These are phyloP conservation scores for Salvelinus fontinalis DNA, from an alignment of 2,113 vertebrate genomes.

Conservation along the genomic window DNA sequence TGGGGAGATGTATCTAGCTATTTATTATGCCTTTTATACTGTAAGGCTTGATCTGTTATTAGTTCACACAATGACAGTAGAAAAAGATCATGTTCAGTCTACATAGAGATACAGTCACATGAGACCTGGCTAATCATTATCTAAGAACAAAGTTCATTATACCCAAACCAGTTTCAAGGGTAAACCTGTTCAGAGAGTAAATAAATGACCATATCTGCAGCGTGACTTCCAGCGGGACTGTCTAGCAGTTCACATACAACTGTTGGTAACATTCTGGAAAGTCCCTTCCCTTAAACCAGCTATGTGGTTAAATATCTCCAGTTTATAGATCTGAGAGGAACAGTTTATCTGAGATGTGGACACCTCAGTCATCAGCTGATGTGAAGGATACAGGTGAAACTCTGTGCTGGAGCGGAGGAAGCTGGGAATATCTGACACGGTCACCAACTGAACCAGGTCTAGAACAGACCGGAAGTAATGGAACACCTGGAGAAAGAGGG, in stretches of 20 bases:
- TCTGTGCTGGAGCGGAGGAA: slow-evolving; percentile 78
- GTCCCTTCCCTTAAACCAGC: not conserved
- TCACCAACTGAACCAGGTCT: slow-evolving; percentile 85
- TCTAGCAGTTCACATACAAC: not conserved
- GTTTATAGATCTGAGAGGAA: too few relatives aligned
- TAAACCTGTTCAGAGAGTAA: not conserved
- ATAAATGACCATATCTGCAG: not conserved
- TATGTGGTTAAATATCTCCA: not conserved
- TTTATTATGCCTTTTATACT: not conserved
- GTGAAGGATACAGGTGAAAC: slow-evolving; percentile 92
- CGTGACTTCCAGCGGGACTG: not conserved
- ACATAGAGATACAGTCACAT: not conserved
- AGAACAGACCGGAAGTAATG: slow-evolving; percentile 86
- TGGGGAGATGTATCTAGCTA: not conserved
- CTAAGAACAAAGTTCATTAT: not conserved
- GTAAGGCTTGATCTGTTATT: too few relatives aligned
- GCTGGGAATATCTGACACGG: slow-evolving; percentile 82
- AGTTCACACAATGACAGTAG: too few relatives aligned
- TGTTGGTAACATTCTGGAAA: not conserved
- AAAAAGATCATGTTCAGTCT: not conserved
- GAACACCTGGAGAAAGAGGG: slow-evolving; percentile 77
- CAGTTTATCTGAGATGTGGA: not conserved
- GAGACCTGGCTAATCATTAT: slow-evolving; percentile 2
- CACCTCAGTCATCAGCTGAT: not conserved
- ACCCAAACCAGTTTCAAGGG: not conserved